Evolutionary conservation across 2,888 invertebrate genomes (phyloP).

Genomic region (Tholera decimalis): DNA sequence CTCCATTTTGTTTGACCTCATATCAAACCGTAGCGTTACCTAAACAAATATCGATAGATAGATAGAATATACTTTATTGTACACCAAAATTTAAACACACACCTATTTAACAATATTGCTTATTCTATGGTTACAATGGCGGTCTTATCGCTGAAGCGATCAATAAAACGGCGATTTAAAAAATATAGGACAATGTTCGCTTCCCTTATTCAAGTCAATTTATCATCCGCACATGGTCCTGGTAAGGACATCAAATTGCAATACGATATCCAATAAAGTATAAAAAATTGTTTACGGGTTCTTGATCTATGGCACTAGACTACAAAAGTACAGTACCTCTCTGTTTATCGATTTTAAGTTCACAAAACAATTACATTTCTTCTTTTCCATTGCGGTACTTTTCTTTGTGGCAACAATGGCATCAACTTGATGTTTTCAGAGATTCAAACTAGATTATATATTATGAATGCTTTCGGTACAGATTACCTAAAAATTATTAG

Average conservation of each 20-base stretch:
- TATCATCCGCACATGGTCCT: slow-evolving; percentile 43
- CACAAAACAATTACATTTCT: neutral
- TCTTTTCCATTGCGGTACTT: no score
- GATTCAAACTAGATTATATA: neutral
- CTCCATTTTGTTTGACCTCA: slow-evolving; percentile 24
- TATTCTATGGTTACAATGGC: no score
- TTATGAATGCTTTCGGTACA: slow-evolving; percentile 11
- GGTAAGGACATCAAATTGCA: slow-evolving; percentile 50
- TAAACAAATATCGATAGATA: no score
- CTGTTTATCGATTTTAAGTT: neutral
- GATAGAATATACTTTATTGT: no score
- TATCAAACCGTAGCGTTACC: slow-evolving; percentile 48
- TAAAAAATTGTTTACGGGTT: slow-evolving; percentile 37
- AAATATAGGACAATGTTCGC: slow-evolving; percentile 16
- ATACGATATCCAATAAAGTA: slow-evolving; percentile 54
- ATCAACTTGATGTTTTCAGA: neutral
- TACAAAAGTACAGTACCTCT: neutral
- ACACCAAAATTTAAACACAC: no score
- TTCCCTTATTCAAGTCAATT: slow-evolving; percentile 34
- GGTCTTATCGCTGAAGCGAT: no score
- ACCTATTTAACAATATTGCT: no score
- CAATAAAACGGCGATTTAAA: slow-evolving; percentile 13
- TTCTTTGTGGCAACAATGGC: no score
- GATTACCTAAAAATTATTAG: slow-evolving; percentile 8
- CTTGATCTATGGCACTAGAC: slow-evolving; percentile 22